phyloP scores from a whole-genome alignment of 1,140 invertebrate genomes.

The Drosophila bocqueti region DNA sequence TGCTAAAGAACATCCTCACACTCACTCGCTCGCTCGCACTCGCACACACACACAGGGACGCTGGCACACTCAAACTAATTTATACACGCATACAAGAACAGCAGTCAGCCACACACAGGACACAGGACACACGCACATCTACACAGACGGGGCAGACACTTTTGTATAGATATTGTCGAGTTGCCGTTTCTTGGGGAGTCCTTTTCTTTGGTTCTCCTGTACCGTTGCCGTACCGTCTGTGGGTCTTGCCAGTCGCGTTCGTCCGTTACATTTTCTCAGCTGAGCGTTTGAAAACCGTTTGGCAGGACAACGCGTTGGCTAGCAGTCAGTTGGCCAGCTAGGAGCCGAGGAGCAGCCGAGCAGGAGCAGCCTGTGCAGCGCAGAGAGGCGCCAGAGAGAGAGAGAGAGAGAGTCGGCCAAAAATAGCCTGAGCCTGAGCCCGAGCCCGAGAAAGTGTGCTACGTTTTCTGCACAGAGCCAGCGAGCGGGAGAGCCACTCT shows the following conservation, averaged over 20 bases:
- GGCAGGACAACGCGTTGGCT: conserved; percentile 53
- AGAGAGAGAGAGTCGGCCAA: conserved; percentile 41
- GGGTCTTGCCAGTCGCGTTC: conserved; percentile 59
- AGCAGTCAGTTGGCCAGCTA: conserved; percentile 58
- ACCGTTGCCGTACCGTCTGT: conserved; percentile 38
- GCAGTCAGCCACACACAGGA: conserved; percentile 25
- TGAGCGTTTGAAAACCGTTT: conserved; percentile 77
- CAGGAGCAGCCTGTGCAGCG: conserved; percentile 23
- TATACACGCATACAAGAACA: conserved; percentile 50
- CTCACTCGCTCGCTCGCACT: conserved; percentile 22
- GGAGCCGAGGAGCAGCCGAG: conserved; percentile 22
- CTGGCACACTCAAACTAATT: conserved; percentile 44
- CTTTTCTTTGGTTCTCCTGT: conserved; percentile 43
- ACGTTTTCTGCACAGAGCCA: conserved; percentile 61
- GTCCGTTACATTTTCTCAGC: conserved; percentile 80
- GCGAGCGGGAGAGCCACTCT: conserved; percentile 2
- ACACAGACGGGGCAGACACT: conserved; percentile 38
- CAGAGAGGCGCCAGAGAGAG: background rate
- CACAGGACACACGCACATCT: conserved; percentile 17
- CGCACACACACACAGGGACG: conserved; percentile 11
- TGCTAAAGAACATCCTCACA: conserved; percentile 36
- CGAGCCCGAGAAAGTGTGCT: conserved; percentile 52
- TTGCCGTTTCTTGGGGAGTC: conserved; percentile 53
- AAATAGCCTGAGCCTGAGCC: conserved; percentile 46
- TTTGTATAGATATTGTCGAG: conserved; percentile 63